Conservation (phyloP, 2,888 invertebrate species). For the Drosophila nr. fundita region DNA sequence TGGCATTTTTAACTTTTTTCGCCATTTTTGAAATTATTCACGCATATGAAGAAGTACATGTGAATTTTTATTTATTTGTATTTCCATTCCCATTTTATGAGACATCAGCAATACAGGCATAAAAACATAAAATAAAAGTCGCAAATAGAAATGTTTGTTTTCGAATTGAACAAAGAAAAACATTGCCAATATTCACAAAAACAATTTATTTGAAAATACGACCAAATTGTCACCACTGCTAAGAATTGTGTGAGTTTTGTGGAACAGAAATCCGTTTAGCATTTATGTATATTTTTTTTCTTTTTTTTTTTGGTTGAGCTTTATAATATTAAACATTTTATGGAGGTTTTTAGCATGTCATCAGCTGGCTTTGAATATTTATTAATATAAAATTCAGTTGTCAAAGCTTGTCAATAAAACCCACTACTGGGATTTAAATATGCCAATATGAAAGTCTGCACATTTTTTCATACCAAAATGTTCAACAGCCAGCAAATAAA, state of each 20-base stretch:
- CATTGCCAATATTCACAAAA: constrained; percentile 34
- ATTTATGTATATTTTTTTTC: background rate
- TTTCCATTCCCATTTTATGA: constrained; percentile 48
- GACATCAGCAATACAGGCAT: constrained; percentile 40
- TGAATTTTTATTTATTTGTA: constrained; percentile 61
- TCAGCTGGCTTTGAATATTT: constrained; percentile 26
- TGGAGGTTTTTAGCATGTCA: constrained; percentile 8
- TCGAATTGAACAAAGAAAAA: constrained; percentile 32
- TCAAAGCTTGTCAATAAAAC: constrained; percentile 16
- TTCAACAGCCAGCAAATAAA: constrained; percentile 12
- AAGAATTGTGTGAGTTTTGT: constrained; percentile 15
- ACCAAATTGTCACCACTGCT: constrained; percentile 4
- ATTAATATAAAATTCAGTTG: constrained; percentile 31
- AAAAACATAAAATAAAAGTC: constrained; percentile 14
- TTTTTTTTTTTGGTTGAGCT: background rate
- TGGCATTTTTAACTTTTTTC: constrained; percentile 68
- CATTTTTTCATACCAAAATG: background rate
- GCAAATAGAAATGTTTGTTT: constrained; percentile 42
- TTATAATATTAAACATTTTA: constrained; percentile 8
- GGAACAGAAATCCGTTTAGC: constrained; percentile 16
- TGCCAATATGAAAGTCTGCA: constrained; percentile 15
- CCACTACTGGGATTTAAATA: constrained; percentile 26
- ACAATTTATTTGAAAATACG: constrained; percentile 29
- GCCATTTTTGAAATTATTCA: constrained; percentile 73
- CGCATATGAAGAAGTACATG: constrained; percentile 60